Base-by-base conservation (phyloP, 2,113 vertebrate species). In the Channa argus region DNA sequence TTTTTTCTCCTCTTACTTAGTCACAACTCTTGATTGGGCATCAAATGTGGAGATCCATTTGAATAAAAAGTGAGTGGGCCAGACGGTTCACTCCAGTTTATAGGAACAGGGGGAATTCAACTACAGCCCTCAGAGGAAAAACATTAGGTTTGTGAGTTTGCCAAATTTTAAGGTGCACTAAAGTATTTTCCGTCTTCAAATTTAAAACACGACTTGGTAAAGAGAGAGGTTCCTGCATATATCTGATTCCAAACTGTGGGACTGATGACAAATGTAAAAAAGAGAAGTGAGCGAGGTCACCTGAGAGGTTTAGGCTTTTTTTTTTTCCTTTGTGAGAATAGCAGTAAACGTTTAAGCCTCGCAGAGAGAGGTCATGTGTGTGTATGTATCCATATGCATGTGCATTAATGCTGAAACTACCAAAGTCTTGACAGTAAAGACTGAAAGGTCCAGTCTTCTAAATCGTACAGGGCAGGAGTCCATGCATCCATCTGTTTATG, bases 401-500 rank as follows among this genome's bases (percentile, higher is more conserved):
- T 47, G 54, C 49, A 38, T 70, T 75, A 50, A 80, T 46, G 38
- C 61, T 79, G 60, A 85, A 74, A 79, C 56, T 82, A 80, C 14
- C 51, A 43, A 67, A 51, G 10, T 9, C 64, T 77, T 82, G 80
- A 55, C 76, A 75, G 55, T 34, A 67, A 76, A 79, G 34, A 11
- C 33, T 14, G 47, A 85, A 64, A 79, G 63, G 65, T 53, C 56
- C 52, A 24, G 41, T 6, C 51, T 58, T 63, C 51, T 88, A 86
- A 86, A 82, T 75, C 64, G 33, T 9, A 11, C 66, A 53, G 15
- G 72, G 73, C 76, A 60, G 51, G 36, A 38, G 4, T 82, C 83
- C 78, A 80, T 50, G 39, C 41, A 55, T 60, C 58, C 73, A 82
- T 82, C 77, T 80, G 80, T 83, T 77, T 77, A 63, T 56, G 65